Evolutionary conservation across 2,797 vertebrate genomes (phyloP).

Genomic region (Xiphophorus birchmanni): DNA sequence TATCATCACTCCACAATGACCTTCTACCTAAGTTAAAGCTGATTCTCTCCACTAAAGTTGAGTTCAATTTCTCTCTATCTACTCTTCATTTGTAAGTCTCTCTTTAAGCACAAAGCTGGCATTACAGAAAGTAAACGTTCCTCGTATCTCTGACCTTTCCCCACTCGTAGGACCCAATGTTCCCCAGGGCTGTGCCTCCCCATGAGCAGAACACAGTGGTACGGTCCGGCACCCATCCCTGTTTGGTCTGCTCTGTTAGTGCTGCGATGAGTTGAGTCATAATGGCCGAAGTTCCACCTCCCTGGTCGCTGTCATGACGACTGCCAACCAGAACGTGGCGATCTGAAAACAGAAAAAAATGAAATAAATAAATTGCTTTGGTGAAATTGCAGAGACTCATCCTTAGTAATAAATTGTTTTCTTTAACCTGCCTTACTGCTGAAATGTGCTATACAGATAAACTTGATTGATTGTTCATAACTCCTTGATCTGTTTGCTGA

Average conservation of each 20-base stretch:
- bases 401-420: neutral
- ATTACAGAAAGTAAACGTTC: conserved; percentile 31
- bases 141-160: conserved; percentile 86
- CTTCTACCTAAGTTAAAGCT: neutral
- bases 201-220: conserved; percentile 91
- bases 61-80: neutral
- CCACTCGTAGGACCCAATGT: conserved; percentile 93
- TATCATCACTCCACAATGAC: neutral
- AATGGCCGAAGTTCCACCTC: conserved; percentile 83
- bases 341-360: conserved; percentile 75
- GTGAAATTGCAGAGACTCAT: neutral
- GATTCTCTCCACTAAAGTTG: neutral
- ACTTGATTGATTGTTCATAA: too few species aligned
- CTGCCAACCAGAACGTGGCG: conserved; percentile 89
- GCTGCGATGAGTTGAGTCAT: conserved; percentile 87
- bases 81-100: neutral
- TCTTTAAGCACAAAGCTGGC: conserved; percentile 14
- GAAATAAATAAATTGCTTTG: neutral
- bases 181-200: conserved; percentile 88
- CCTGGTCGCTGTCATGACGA: conserved; percentile 77
- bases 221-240: conserved; percentile 88
- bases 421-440: neutral
- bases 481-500: too few species aligned
- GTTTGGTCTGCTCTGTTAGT: conserved; percentile 81
- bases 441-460: too few species aligned